Conservation (phyloP, 2,888 invertebrate genomes). For the Cheilosia scutellata region DNA sequence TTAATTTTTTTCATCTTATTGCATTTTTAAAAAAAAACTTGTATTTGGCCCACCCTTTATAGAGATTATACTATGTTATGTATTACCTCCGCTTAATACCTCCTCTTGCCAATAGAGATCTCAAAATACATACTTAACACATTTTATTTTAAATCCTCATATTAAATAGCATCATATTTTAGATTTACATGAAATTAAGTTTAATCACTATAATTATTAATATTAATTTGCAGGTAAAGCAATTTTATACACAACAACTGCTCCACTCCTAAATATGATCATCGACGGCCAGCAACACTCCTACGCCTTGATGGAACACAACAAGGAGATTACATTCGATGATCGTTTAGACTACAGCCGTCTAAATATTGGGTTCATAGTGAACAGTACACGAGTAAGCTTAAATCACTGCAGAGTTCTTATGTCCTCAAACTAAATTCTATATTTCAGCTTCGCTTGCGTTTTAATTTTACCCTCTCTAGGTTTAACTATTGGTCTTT, state of each 20-base stretch:
- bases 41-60: too few species aligned
- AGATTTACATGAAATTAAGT: too few species aligned
- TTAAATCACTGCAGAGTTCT: neutral
- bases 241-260: conserved; percentile 85
- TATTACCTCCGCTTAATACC: too few species aligned
- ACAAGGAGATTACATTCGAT: conserved; percentile 80
- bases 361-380: conserved; percentile 80
- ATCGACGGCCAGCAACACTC: conserved; percentile 53
- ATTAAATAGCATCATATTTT: too few species aligned
- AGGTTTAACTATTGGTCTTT: conserved; percentile 86
- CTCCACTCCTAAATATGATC: conserved; percentile 84
- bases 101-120: too few species aligned
- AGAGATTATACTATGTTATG: too few species aligned
- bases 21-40: too few species aligned
- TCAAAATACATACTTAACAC: too few species aligned
- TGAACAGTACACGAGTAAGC: conserved; percentile 64
- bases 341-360: conserved; percentile 81
- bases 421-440: neutral
- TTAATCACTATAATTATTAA: too few species aligned
- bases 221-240: conserved; percentile 83
- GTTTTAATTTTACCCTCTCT: conserved; percentile 86
- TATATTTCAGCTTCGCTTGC: conserved; percentile 84
- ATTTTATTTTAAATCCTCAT: too few species aligned
- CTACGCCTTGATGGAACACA: conserved; percentile 59
- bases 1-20: too few species aligned